Evolutionary conservation across 2,113 vertebrate species (phyloP).

Genomic region (Corythaixoides concolor): DNA sequence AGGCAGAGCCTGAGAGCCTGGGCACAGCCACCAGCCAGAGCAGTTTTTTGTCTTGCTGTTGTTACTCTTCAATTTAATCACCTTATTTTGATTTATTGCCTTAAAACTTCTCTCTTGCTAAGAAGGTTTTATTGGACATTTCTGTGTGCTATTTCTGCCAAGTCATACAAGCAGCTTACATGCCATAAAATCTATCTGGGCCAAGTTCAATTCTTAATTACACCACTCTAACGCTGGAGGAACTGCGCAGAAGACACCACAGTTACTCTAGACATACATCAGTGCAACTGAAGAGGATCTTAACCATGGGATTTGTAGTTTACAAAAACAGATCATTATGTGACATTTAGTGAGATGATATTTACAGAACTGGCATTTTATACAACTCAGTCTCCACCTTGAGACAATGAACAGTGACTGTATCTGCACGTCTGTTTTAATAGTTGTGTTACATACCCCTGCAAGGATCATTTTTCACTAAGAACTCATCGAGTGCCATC

Average conservation of each 20-base stretch:
- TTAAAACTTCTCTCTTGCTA: background rate
- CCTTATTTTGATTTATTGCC: background rate
- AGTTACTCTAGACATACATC: constrained; percentile 8
- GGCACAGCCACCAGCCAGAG: background rate
- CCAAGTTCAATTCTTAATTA: background rate
- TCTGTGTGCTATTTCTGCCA: background rate
- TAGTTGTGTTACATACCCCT: constrained; percentile 82
- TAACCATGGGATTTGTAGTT: constrained; percentile 21
- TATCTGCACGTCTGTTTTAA: background rate
- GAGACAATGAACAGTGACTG: background rate
- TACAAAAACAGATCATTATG: background rate
- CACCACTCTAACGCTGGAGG: background rate
- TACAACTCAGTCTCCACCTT: background rate
- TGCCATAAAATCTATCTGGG: background rate
- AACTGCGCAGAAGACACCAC: background rate
- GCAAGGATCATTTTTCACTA: constrained; percentile 99
- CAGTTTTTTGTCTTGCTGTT: background rate
- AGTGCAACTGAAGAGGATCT: background rate
- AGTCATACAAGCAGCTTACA: background rate
- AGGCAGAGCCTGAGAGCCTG: background rate
- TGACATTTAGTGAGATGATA: constrained; percentile 41
- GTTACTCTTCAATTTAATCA: background rate
- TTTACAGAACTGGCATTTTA: constrained; percentile 34
- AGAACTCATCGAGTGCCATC: constrained; percentile 98
- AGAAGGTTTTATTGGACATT: background rate